A percentile compares a stretch with the other conserved stretches of the same genome.
Conservation (phyloP, 2,113 vertebrate species). For the Pituophis catenifer region DNA sequence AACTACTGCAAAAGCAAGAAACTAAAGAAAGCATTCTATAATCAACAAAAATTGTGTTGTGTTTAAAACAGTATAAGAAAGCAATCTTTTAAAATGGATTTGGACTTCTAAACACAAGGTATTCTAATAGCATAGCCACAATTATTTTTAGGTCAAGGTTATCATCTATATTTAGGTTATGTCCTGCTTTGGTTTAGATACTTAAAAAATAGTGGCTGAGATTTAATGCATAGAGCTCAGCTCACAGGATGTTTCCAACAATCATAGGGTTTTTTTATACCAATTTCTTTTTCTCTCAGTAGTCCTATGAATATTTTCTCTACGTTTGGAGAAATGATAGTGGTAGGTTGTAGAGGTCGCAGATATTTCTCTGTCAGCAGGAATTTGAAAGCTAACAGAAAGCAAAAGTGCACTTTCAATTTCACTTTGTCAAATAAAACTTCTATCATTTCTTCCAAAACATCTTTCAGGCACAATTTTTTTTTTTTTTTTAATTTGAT, state of each 20-base stretch:
- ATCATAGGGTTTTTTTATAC: neutral
- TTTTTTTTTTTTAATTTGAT: no score
- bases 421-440: neutral
- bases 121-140: neutral
- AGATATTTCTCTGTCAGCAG: neutral
- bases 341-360: neutral
- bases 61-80: neutral
- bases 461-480: neutral
- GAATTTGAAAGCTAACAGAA: neutral
- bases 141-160: neutral
- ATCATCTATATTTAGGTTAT: neutral
- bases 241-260: neutral
- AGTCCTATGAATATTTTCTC: neutral
- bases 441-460: neutral
- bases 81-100: neutral
- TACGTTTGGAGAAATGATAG: neutral
- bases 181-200: neutral
- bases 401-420: neutral
- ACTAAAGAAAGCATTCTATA: neutral
- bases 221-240: neutral
- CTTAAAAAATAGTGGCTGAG: neutral
- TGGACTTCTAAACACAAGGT: neutral
- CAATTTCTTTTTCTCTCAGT: neutral
- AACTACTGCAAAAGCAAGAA: neutral
- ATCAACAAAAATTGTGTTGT: neutral